phyloP scores from a whole-genome alignment of 2,888 invertebrate genomes.

The Geophilus truncorum region DNA sequence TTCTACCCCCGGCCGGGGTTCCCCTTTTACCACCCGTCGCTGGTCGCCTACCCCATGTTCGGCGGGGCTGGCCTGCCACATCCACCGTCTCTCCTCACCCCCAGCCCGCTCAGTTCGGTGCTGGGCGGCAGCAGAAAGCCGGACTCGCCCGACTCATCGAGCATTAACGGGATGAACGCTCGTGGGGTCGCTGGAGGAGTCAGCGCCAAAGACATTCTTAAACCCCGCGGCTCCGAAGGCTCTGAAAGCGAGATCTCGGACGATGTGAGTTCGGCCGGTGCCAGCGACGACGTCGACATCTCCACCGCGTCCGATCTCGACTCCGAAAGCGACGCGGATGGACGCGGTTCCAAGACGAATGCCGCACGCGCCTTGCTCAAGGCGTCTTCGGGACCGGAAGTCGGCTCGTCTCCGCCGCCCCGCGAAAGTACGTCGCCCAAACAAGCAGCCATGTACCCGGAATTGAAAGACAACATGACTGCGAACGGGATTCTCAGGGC shows the following conservation, averaged over 20 bases:
- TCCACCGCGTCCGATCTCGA: slow-evolving; percentile 37
- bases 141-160: slow-evolving; percentile 36
- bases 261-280: slow-evolving; percentile 40
- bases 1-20: slow-evolving; percentile 63
- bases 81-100: slow-evolving; percentile 47
- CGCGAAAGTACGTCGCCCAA: slow-evolving; percentile 63
- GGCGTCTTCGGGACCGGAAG: slow-evolving; percentile 29
- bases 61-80: slow-evolving; percentile 36
- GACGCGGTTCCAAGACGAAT: slow-evolving; percentile 18
- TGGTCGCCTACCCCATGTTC: slow-evolving; percentile 52
- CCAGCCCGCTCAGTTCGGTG: slow-evolving; percentile 60
- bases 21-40: slow-evolving; percentile 51
- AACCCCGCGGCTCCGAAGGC: slow-evolving; percentile 36
- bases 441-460: slow-evolving; percentile 67
- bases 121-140: slow-evolving; percentile 32
- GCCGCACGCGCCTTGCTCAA: slow-evolving; percentile 9
- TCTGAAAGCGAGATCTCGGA: slow-evolving; percentile 41
- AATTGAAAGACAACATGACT: slow-evolving; percentile 43
- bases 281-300: slow-evolving; percentile 36
- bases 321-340: slow-evolving; percentile 37
- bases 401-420: background rate
- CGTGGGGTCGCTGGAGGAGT: background rate
- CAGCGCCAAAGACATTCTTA: slow-evolving; percentile 29
- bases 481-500: slow-evolving; percentile 39
- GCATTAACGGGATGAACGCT: background rate